These are phyloP conservation scores for Hyles vespertilio DNA, from an alignment of 1,140 invertebrate species.

Conservation along the genomic window DNA sequence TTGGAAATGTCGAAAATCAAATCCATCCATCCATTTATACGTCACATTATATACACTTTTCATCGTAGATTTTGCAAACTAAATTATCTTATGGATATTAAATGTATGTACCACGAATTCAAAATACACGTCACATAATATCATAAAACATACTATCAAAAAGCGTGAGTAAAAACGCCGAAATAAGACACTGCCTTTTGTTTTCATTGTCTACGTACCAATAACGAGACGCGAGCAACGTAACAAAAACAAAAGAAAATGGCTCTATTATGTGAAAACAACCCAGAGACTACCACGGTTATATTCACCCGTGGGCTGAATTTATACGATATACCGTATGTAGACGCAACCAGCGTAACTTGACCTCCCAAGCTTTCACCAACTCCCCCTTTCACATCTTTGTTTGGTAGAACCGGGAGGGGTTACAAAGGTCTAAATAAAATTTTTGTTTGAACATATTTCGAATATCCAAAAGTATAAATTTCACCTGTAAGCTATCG, in stretches of 20 bases:
- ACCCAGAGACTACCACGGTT: conserved; percentile 64
- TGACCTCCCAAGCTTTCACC: conserved; percentile 28
- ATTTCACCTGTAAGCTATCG: conserved; percentile 72
- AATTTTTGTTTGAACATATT: conserved; percentile 54
- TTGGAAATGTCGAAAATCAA: too few relatives aligned
- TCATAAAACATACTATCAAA: conserved; percentile 34
- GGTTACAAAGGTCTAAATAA: conserved; percentile 23
- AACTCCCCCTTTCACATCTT: conserved; percentile 7
- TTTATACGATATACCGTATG: conserved; percentile 69
- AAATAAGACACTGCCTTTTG: conserved; percentile 67
- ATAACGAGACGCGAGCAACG: conserved; percentile 55
- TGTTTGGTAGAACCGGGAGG: not conserved
- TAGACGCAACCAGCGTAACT: conserved; percentile 34
- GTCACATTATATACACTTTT: too few relatives aligned
- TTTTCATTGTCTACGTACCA: conserved; percentile 67
- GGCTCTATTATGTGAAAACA: conserved; percentile 75
- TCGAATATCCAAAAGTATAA: conserved; percentile 74
- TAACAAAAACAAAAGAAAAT: conserved; percentile 74
- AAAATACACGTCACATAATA: conserved; percentile 23
- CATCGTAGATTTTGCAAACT: too few relatives aligned
- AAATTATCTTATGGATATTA: too few relatives aligned
- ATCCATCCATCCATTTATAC: too few relatives aligned
- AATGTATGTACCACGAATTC: conserved; percentile 1
- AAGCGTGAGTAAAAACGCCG: conserved; percentile 40
- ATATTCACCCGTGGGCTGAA: conserved; percentile 70